phyloP scores from a whole-genome alignment of 92 coral and sea anemone genomes.

The Siderastrea radians region DNA sequence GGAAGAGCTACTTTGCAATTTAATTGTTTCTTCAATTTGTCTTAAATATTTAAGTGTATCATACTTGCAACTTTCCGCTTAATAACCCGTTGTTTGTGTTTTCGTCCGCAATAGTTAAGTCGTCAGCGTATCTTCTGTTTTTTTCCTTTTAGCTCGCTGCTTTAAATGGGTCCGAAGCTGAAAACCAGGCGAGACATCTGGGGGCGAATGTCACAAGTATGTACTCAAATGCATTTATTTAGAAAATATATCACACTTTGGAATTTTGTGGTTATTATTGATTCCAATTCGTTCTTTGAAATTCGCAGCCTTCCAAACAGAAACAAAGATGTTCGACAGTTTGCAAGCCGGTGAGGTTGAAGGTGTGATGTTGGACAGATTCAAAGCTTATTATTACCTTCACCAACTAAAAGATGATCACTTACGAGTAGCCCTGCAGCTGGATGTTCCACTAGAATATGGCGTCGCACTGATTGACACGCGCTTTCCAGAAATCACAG shows the following conservation, averaged over 20 bases:
- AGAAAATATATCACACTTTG: not conserved
- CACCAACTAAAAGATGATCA: constrained; percentile 42
- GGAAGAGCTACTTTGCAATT: no score
- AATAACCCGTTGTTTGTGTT: not conserved
- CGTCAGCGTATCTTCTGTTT: not conserved
- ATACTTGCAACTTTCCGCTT: no score
- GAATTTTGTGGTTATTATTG: not conserved
- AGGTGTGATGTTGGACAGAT: constrained; percentile 78
- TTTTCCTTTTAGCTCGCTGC: constrained; percentile 66
- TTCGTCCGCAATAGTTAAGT: not conserved
- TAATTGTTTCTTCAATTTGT: no score
- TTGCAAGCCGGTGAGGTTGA: constrained; percentile 53
- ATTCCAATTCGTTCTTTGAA: not conserved
- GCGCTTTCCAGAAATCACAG: constrained; percentile 44
- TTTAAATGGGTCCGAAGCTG: constrained; percentile 77
- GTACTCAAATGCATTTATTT: not conserved
- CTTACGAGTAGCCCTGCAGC: constrained; percentile 65
- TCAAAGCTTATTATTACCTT: constrained; percentile 78
- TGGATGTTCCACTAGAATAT: constrained; percentile 48
- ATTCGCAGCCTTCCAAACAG: constrained; percentile 51
- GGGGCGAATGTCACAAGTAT: constrained; percentile 82
- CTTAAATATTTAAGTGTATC: no score
- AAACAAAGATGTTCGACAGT: constrained; percentile 61
- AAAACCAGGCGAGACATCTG: constrained; percentile 68
- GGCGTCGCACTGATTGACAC: constrained; percentile 61